Conservation (phyloP, 92 coral and sea anemone species). For the Parazoanthus atlanticus region DNA sequence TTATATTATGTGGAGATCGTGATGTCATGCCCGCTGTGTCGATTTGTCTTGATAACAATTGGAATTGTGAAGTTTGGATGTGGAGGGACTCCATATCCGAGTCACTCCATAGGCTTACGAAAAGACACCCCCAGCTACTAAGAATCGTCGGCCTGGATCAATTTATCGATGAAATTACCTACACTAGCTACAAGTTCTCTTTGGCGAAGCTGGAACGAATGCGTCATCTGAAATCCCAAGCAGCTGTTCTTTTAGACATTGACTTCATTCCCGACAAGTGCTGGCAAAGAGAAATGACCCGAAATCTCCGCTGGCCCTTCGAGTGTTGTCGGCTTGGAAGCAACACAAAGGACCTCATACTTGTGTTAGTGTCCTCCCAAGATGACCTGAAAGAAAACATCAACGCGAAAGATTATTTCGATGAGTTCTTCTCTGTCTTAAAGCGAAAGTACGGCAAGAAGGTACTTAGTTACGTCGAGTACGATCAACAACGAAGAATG, state of each 20-base stretch:
- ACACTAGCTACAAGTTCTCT: neutral
- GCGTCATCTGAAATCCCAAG: slow-evolving; percentile 28
- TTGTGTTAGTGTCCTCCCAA: slow-evolving; percentile 23
- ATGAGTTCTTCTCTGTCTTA: neutral
- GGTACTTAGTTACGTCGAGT: neutral
- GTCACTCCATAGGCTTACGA: neutral
- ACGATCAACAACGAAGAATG: neutral
- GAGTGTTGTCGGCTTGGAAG: neutral
- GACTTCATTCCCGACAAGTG: neutral
- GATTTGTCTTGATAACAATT: neutral
- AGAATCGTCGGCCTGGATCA: neutral
- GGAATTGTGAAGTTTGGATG: slow-evolving; percentile 35
- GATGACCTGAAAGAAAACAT: neutral
- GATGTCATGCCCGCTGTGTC: slow-evolving; percentile 20
- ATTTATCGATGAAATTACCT: neutral
- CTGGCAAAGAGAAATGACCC: slow-evolving; percentile 18
- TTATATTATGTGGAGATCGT: slow-evolving; percentile 20
- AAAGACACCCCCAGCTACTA: neutral
- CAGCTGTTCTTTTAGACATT: slow-evolving; percentile 1
- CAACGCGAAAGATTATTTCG: slow-evolving; percentile 31
- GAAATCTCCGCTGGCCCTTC: slow-evolving; percentile 13
- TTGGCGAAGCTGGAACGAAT: neutral
- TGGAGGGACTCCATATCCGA: slow-evolving; percentile 11
- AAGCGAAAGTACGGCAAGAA: neutral
- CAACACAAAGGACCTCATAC: neutral